Evolutionary conservation across 64 coral and sea anemone species (phyloP).

Genomic region (Acropora tenuis): DNA sequence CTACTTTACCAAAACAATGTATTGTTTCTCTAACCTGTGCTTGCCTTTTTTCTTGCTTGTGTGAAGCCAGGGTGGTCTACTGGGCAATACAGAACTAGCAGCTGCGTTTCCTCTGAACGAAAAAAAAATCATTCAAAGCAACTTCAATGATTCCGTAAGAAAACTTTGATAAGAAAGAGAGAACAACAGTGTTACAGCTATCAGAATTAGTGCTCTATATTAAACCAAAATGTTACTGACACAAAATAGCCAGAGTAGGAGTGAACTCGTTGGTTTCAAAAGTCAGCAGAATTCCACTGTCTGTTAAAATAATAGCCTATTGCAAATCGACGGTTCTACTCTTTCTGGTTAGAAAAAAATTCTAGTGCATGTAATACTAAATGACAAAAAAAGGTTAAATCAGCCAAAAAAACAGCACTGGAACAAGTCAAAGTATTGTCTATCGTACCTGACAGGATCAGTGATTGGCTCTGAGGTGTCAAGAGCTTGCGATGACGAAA

Average conservation of each 20-base stretch:
- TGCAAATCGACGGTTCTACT: too few relatives aligned
- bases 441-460: constrained; percentile 30
- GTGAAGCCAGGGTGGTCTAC: constrained; percentile 82
- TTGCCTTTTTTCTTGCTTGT: constrained; percentile 72
- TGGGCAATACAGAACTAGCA: constrained; percentile 54
- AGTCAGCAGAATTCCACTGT: too few relatives aligned
- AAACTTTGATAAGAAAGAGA: too few relatives aligned
- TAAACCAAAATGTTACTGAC: too few relatives aligned
- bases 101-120: constrained; percentile 2
- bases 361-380: too few relatives aligned
- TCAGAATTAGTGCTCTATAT: too few relatives aligned
- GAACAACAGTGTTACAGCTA: too few relatives aligned
- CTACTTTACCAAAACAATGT: not conserved
- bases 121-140: not conserved
- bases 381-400: too few relatives aligned
- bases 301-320: too few relatives aligned
- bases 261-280: too few relatives aligned
- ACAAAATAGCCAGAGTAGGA: not conserved
- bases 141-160: not conserved
- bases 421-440: not conserved
- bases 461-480: not conserved
- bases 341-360: too few relatives aligned
- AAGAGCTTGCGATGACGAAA: constrained; percentile 65
- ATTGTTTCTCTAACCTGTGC: constrained; percentile 39
- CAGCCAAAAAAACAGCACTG: too few relatives aligned